A percentile compares a stretch with the other conserved stretches of the same genome.
Conservation (phyloP, 2,113 vertebrate species). For the Lutjanus erythropterus region DNA sequence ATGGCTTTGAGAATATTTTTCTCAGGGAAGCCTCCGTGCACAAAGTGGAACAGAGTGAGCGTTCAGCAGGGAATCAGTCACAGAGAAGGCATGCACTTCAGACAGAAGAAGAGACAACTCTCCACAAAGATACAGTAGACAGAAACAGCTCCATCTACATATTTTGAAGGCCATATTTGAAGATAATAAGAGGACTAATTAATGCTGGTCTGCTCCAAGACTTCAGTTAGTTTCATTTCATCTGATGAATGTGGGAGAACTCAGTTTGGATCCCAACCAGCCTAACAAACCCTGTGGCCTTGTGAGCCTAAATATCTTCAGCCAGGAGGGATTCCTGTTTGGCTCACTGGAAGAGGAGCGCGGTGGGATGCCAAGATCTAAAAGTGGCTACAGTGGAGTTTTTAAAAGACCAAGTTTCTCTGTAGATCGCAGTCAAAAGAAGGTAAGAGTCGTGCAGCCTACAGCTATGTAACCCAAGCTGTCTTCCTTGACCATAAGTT, state of each 20-base stretch:
- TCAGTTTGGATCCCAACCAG: constrained; percentile 37
- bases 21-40: constrained; percentile 66
- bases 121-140: constrained; percentile 55
- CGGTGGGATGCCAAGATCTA: constrained; percentile 46
- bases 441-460: constrained; percentile 43
- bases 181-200: constrained; percentile 68
- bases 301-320: constrained; percentile 50
- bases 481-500: constrained; percentile 12
- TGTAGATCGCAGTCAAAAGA: constrained; percentile 37
- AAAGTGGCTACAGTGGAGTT: constrained; percentile 36
- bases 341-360: constrained; percentile 44
- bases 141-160: constrained; percentile 66
- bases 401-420: constrained; percentile 42
- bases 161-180: constrained; percentile 64
- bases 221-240: constrained; percentile 38
- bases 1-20: constrained; percentile 79
- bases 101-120: constrained; percentile 50
- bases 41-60: constrained; percentile 75
- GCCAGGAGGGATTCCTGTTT: constrained; percentile 52
- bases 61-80: constrained; percentile 75
- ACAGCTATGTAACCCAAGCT: constrained; percentile 11
- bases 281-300: constrained; percentile 12
- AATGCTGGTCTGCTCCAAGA: constrained; percentile 34
- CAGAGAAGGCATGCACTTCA: constrained; percentile 67
- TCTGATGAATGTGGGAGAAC: constrained; percentile 42